phyloP scores from a whole-genome alignment of 2,113 vertebrate genomes.

The Notarius quadriscutis region DNA sequence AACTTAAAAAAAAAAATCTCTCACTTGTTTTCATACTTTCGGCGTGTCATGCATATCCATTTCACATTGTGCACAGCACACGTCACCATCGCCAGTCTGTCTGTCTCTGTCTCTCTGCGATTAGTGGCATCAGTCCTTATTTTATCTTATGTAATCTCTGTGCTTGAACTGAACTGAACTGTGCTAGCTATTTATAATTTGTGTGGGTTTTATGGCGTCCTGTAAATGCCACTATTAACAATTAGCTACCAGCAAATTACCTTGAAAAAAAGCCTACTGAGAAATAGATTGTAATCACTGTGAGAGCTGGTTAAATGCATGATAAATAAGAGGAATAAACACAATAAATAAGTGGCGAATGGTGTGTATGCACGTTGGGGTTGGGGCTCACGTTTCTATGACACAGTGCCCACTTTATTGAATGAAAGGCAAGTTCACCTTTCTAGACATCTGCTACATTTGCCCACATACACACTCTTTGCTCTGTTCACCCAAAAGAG shows the following conservation, averaged over 20 bases:
- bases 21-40: background rate
- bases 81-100: conserved; percentile 5
- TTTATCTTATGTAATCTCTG: conserved; percentile 27
- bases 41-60: background rate
- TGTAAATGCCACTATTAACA: conserved; percentile 31
- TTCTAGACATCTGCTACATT: conserved; percentile 8
- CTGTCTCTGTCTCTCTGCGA: background rate
- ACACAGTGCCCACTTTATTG: conserved; percentile 35
- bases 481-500: conserved; percentile 10
- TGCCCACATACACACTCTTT: conserved; percentile 8
- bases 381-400: conserved; percentile 10
- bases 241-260: conserved; percentile 31
- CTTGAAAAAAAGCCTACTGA: conserved; percentile 30
- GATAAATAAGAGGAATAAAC: conserved; percentile 14
- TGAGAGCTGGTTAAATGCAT: conserved; percentile 1
- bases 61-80: background rate
- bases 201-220: background rate
- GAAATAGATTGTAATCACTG: conserved; percentile 24
- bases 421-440: conserved; percentile 39
- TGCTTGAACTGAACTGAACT: conserved; percentile 10
- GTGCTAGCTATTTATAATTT: conserved; percentile 20
- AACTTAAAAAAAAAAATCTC: background rate
- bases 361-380: background rate
- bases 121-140: background rate
- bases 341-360: conserved; percentile 5